A percentile compares a stretch with the other conserved stretches of the same genome.
Conservation (phyloP, 2,888 invertebrate species). For the Dastarcus helophoroides region DNA sequence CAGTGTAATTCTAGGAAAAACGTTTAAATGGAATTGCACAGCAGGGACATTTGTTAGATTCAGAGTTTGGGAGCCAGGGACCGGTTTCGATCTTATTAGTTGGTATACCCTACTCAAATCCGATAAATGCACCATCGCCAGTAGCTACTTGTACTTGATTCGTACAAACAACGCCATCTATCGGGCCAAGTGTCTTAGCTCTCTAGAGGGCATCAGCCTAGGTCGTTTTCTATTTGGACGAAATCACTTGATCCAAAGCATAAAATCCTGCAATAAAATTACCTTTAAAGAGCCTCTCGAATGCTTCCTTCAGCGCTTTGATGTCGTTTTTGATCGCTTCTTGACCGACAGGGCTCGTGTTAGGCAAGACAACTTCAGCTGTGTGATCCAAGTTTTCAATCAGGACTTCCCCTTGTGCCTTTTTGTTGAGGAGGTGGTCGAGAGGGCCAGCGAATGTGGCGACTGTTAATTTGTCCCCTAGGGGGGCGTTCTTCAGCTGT, state of each 20-base stretch:
- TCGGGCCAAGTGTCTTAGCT: too few relatives aligned
- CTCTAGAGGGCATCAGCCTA: too few relatives aligned
- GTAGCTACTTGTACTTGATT: too few relatives aligned
- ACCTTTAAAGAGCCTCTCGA: constrained; percentile 68
- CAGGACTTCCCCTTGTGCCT: constrained; percentile 79
- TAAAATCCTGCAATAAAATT: constrained; percentile 14
- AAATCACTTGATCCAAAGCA: background rate
- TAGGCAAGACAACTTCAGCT: constrained; percentile 75
- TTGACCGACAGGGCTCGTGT: constrained; percentile 71
- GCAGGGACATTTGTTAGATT: too few relatives aligned
- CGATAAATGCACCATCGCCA: too few relatives aligned
- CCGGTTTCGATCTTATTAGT: too few relatives aligned
- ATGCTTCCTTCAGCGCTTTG: constrained; percentile 71
- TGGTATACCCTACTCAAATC: too few relatives aligned
- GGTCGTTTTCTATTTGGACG: constrained; percentile 1
- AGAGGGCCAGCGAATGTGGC: constrained; percentile 82
- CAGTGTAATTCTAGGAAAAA: background rate
- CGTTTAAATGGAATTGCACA: too few relatives aligned
- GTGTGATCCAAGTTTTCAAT: constrained; percentile 80
- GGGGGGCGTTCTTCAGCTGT: constrained; percentile 68
- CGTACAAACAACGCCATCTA: too few relatives aligned
- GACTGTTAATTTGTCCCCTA: constrained; percentile 78
- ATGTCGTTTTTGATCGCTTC: constrained; percentile 74
- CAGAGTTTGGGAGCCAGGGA: too few relatives aligned
- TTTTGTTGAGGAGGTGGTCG: constrained; percentile 74